Evolutionary conservation across 2,113 vertebrate species (phyloP), one percentile per base, ranked within the genome.

Genomic region (Buteo buteo): DNA sequence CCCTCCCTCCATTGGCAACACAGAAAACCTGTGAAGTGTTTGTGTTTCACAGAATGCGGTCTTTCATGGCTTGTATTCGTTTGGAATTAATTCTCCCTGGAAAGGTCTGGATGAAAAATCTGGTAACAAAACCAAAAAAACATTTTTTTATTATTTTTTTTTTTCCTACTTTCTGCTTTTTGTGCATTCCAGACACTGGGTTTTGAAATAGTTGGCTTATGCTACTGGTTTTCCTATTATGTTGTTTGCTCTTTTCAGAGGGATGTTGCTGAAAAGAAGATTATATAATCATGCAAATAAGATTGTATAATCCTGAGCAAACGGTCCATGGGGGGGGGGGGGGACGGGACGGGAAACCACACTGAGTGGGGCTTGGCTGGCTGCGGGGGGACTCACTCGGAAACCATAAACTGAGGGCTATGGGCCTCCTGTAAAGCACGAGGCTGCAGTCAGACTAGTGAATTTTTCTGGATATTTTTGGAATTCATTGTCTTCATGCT

Each of bases 241-340:
- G 95, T 97, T 97, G 93, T 96, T 98, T 97, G 92, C 96, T 97
- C 96, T 97, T 95, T 94, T 97, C 96, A 94, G 96, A 97, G 98
- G 87, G 97, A 96, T 97, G 97, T 82, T 95, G 86, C 96, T 98
- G 94, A 97, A 98, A 97, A 96, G 95, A 95, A 95, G 95, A 97
- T 98, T 98, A 97, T 97, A 92, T 98, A 97, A 98, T 97, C 88
- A 97, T 97, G 97, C 96, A 98, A 96, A 98, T 96, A 96, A 81
- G 86, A 90, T 95, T 96, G 94, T 96, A 65, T 93, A 97, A 93
- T 94, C 91, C 93, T 96, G 83, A 97, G 94, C 96, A 96, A 97
- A 94, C 29, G 65, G 50, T 93, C 94, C 6, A 54, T 32, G 61
- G 36, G 31, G 34, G 52, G 16, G 10, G 84, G 54, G 52, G 16